Evolutionary conservation across 64 coral and sea anemone genomes (phyloP).

Genomic region (Dendronephthya gigantea): DNA sequence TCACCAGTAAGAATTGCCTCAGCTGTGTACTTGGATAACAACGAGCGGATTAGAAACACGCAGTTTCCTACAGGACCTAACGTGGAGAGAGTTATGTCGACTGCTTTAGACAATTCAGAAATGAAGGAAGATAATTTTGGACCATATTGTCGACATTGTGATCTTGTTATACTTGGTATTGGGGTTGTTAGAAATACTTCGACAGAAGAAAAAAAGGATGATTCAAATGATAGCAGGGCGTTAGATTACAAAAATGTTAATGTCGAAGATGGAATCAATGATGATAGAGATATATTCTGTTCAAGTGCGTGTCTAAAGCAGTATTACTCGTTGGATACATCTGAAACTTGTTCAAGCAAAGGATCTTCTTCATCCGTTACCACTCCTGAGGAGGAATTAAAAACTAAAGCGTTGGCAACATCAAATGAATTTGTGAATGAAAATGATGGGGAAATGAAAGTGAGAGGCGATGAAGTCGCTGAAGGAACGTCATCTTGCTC

Average conservation of each 20-base stretch:
- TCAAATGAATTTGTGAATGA: constrained; percentile 5
- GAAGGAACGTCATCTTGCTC: constrained; percentile 55
- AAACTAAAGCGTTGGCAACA: constrained; percentile 21
- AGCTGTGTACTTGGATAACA: not conserved
- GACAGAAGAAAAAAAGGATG: not conserved
- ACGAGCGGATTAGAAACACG: not conserved
- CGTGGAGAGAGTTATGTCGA: not conserved
- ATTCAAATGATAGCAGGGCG: not conserved
- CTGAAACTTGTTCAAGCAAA: not conserved
- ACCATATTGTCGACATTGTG: constrained; percentile 90
- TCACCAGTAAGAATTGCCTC: not conserved
- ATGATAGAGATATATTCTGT: constrained; percentile 69
- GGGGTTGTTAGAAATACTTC: constrained; percentile 36
- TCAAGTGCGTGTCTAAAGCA: constrained; percentile 92
- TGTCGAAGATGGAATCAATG: constrained; percentile 57
- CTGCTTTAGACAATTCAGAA: constrained; percentile 1
- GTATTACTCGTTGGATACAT: constrained; percentile 59
- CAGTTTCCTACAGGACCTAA: not conserved
- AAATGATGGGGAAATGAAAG: constrained; percentile 17
- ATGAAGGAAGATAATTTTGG: constrained; percentile 50
- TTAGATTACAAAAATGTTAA: constrained; percentile 49
- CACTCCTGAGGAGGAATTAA: constrained; percentile 25
- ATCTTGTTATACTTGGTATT: constrained; percentile 93
- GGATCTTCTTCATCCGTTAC: constrained; percentile 15
- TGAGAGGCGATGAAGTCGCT: constrained; percentile 50